phyloP scores from a whole-genome alignment of 2,113 vertebrate species.

The Equus przewalskii region DNA sequence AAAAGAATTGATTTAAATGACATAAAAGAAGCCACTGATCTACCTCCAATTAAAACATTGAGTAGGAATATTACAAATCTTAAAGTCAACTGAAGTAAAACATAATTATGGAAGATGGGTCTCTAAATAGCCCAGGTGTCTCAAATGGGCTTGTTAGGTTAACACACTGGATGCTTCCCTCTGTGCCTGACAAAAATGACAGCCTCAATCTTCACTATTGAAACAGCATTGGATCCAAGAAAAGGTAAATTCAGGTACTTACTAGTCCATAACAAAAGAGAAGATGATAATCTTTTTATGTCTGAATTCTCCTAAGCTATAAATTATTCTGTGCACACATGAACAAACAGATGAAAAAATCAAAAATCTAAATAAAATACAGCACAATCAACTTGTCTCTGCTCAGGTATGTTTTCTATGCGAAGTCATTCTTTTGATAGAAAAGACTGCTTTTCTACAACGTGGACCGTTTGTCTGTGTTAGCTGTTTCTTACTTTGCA shows the following conservation, averaged over 20 bases:
- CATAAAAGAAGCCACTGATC: neutral
- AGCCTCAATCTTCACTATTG: neutral
- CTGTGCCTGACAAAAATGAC: neutral
- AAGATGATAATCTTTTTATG: neutral
- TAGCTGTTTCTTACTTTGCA: conserved; percentile 48
- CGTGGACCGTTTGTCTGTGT: neutral
- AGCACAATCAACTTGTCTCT: neutral
- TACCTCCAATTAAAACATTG: neutral
- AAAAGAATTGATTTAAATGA: neutral
- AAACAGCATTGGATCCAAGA: neutral
- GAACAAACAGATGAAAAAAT: neutral
- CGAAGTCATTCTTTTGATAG: neutral
- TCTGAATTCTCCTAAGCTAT: neutral
- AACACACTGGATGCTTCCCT: neutral
- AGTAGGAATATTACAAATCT: neutral
- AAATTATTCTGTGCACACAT: neutral
- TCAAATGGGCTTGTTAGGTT: neutral
- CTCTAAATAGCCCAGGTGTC: neutral
- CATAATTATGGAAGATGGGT: neutral
- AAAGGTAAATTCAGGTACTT: neutral
- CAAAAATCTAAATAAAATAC: neutral
- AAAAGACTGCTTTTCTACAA: neutral
- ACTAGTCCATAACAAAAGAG: neutral
- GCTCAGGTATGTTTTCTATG: neutral
- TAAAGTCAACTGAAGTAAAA: conserved; percentile 36